These are phyloP conservation scores for Paradoxurus hermaphroditus DNA, from an alignment of 2,113 vertebrate species.

Conservation along the genomic window DNA sequence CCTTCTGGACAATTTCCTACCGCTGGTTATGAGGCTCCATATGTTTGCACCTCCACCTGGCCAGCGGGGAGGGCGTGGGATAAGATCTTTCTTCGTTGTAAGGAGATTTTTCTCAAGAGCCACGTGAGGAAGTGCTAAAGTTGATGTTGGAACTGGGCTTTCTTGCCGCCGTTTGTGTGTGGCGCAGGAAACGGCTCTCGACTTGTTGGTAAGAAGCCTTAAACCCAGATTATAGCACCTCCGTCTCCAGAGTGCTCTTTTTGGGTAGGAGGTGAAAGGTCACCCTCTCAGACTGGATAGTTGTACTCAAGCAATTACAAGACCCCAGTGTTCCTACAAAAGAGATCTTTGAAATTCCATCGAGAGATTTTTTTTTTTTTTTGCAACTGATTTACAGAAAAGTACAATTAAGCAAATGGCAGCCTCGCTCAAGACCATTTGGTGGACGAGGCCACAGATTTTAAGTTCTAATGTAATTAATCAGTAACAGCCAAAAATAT, in stretches of 20 bases:
- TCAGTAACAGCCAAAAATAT: neutral
- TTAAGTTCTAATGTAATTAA: neutral
- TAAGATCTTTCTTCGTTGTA: conserved; percentile 78
- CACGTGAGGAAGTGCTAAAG: conserved; percentile 85
- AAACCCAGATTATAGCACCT: conserved; percentile 92
- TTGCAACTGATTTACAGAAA: conserved; percentile 77
- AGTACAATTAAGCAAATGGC: conserved; percentile 67
- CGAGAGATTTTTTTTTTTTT: conserved; percentile 85
- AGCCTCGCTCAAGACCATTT: conserved; percentile 55
- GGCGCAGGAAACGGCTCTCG: conserved; percentile 88
- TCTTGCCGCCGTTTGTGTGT: conserved; percentile 88
- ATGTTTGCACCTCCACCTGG: conserved; percentile 70
- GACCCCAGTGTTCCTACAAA: conserved; percentile 86
- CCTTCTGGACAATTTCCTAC: conserved; percentile 70
- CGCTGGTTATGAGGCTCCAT: conserved; percentile 66
- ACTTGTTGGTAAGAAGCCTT: conserved; percentile 93
- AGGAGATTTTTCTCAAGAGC: conserved; percentile 88
- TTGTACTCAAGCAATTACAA: conserved; percentile 92
- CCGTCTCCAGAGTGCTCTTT: conserved; percentile 92
- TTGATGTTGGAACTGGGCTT: conserved; percentile 84
- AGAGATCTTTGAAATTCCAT: conserved; percentile 81
- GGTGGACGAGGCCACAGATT: neutral
- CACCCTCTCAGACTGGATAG: conserved; percentile 93
- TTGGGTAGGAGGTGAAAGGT: conserved; percentile 91
- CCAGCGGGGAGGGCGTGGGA: neutral